A percentile compares a stretch with the other conserved stretches of the same genome.
Evolutionary conservation across 2,113 vertebrate genomes (phyloP).

Genomic region (Lontra canadensis): DNA sequence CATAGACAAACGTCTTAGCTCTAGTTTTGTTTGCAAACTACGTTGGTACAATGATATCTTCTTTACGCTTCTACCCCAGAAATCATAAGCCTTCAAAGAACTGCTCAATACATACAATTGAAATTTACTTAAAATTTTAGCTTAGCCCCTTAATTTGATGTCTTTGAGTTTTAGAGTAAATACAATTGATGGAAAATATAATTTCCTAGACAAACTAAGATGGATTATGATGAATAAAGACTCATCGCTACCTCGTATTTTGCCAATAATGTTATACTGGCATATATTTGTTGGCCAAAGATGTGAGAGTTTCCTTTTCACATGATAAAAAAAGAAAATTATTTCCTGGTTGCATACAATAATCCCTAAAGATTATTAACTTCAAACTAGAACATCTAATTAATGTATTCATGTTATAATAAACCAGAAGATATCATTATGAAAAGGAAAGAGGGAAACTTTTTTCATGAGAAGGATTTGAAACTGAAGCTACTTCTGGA

Average conservation of each 20-base stretch:
- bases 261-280: neutral
- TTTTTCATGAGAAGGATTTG: neutral
- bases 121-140: slow-evolving; percentile 23
- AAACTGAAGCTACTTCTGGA: neutral
- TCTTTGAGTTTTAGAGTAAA: neutral
- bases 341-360: neutral
- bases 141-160: neutral
- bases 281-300: neutral
- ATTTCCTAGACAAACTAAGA: neutral
- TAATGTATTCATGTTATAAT: neutral
- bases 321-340: slow-evolving; percentile 4
- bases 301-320: neutral
- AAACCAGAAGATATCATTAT: slow-evolving; percentile 1
- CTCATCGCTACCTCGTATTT: neutral
- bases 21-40: neutral
- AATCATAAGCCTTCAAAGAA: neutral
- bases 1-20: neutral
- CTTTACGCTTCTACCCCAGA: neutral
- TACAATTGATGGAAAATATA: neutral
- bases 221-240: neutral
- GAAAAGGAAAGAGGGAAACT: neutral
- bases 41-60: neutral
- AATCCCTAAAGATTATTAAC: neutral
- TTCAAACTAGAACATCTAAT: neutral
- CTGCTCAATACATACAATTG: neutral